Percentiles rank a stretch among this genome's conserved stretches.
These are phyloP conservation scores for Psephotus haematonotus DNA, from an alignment of 2,113 vertebrate genomes.

Conservation along the genomic window DNA sequence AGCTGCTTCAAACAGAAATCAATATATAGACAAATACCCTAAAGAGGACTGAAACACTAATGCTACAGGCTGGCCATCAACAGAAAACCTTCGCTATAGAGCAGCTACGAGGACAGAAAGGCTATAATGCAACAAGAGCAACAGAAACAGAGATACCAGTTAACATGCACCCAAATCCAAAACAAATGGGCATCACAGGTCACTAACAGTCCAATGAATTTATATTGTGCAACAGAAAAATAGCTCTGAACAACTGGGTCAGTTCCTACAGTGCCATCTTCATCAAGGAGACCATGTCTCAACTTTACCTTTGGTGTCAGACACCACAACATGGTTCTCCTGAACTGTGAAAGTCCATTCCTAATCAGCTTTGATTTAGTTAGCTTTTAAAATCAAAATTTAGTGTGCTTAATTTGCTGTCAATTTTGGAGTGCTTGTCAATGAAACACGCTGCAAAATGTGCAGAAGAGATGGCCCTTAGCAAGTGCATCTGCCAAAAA, in stretches of 20 bases:
- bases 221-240: background rate
- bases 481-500: slow-evolving; percentile 6
- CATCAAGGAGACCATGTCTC: background rate
- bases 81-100: slow-evolving; percentile 60
- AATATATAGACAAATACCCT: slow-evolving; percentile 70
- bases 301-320: background rate
- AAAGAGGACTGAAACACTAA: slow-evolving; percentile 71
- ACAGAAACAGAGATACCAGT: slow-evolving; percentile 72
- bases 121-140: slow-evolving; percentile 52
- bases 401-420: background rate
- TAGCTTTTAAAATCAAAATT: background rate
- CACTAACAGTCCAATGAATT: background rate
- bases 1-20: slow-evolving; percentile 71
- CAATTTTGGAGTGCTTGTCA: background rate
- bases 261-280: background rate
- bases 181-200: slow-evolving; percentile 35
- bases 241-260: background rate
- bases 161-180: slow-evolving; percentile 74
- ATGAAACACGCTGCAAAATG: background rate
- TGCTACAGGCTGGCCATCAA: slow-evolving; percentile 61
- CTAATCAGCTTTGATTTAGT: background rate
- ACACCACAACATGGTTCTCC: background rate
- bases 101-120: slow-evolving; percentile 59
- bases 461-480: background rate
- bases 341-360: background rate